Base-by-base conservation (phyloP, 2,888 invertebrate species). In the Stenurella melanura region DNA sequence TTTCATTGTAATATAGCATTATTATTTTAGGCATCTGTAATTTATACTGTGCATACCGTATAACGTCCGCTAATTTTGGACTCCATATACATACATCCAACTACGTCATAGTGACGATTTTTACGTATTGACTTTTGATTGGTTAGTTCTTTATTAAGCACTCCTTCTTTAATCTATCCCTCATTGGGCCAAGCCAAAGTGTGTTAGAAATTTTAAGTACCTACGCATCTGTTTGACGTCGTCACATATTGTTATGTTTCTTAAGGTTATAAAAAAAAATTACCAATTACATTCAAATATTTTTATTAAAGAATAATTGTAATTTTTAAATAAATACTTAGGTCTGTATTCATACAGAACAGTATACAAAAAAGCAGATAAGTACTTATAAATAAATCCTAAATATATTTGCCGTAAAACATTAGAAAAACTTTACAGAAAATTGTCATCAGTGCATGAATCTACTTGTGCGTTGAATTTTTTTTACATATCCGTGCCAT, bases 401-500 rank as follows among this genome's bases (percentile, higher is more conserved):
- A 58, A 19, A 58, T 58, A 58, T 10, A 19, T 58, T 30, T 56
- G 15, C 11, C 50, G 0, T 67, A 67, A 21, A 21, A 10, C 30
- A 17, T 57, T 69, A 57, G 34, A 58, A 50, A 66, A 50, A 69
- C 26, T 34, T 17, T 58, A 58, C 12, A 70, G 61, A 58, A 69
- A 21, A 60, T 50, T 18, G 38, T 6, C 61, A 60, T 60, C 38
- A 42, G 50, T 58, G 58, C 50, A 19, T 70, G 38, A 70, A 60
- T 38, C 38, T 70, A 60, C 38, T 70, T 70, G 69, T 70, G 69
- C 69, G 58, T 70, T 30, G 21, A 42, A 72, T 26, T 19, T 60
- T 61, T 60, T 38, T 12, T 17, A 58, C 21, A n/a, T 61, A 30
- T 61, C 38, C n/a, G 54, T 64, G 64, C 72, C 21, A 63, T 61